These are phyloP conservation scores for Potamilus streckersoni DNA, from an alignment of 1,140 invertebrate genomes.

Conservation along the genomic window DNA sequence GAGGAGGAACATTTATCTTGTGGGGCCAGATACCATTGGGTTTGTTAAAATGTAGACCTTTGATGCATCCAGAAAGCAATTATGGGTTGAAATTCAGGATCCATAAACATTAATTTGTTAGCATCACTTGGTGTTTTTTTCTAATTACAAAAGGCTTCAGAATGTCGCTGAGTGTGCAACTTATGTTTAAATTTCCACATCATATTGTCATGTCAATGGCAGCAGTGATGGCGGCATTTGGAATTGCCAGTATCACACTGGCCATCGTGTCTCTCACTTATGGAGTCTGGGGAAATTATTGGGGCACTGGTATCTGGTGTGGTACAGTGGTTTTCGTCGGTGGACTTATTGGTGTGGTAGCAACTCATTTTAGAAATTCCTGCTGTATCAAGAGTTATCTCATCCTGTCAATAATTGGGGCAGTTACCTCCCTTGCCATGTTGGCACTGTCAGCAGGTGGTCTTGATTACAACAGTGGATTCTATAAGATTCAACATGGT, in stretches of 20 bases:
- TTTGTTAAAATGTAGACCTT: no score
- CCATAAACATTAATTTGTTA: no score
- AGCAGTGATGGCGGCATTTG: slow-evolving; percentile 18
- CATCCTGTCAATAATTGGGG: slow-evolving; percentile 24
- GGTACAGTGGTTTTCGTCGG: slow-evolving; percentile 14
- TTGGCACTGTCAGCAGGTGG: slow-evolving; percentile 21
- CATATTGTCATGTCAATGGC: slow-evolving; percentile 10
- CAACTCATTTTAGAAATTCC: slow-evolving; percentile 8
- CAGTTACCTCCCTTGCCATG: slow-evolving; percentile 19
- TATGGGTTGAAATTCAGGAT: no score
- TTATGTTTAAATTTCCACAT: slow-evolving; percentile 10
- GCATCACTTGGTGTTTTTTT: no score
- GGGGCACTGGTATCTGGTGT: slow-evolving; percentile 19
- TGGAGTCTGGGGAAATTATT: slow-evolving; percentile 23
- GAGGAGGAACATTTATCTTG: no score
- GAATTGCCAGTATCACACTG: slow-evolving; percentile 17
- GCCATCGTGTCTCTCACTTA: slow-evolving; percentile 7
- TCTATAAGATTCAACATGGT: slow-evolving; percentile 5
- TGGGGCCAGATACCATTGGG: no score
- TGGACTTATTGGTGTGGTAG: slow-evolving; percentile 22
- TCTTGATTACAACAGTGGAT: slow-evolving; percentile 20
- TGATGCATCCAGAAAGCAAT: no score
- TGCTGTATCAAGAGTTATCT: slow-evolving; percentile 21
- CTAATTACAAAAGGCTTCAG: no score
- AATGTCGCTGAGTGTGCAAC: no score